Base-by-base conservation (phyloP, 2,113 vertebrate genomes). In the Osmerus eperlanus region DNA sequence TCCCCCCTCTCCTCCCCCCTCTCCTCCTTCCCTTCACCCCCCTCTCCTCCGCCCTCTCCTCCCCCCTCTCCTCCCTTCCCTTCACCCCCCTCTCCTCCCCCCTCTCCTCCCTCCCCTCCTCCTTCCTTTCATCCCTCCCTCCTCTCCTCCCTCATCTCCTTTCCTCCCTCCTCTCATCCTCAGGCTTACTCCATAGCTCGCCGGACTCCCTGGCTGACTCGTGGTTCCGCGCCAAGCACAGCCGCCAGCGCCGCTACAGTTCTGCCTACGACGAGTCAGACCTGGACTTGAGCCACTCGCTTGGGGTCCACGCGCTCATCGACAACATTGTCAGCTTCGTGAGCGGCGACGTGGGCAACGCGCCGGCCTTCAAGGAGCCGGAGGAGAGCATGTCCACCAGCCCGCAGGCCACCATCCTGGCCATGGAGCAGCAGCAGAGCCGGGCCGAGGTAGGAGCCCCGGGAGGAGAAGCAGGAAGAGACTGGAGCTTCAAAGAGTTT, bases 341-440 rank as follows among this genome's bases (percentile, higher is more conserved):
- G 78, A 98, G 95, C 61, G 96, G 96, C 1, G 96, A 98, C 66
- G 92, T 98, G 77, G 96, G 94, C 41, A 94, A 91, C 71, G 89
- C 94, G 0, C 94, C 97, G 0, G 95, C 93, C 67, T 98, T 99
- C 89, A 98, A 96, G 82, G 97, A 98, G 69, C 96, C 96, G 0
- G 97, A 98, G 61, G 97, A 99, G 84, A 94, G 90, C 55, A 96
- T 97, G 95, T 99, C 95, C 71, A 97, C 95, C 63, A 96, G 94
- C 81, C 97, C 97, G 0, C 97, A 99, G 81, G 96, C 95, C 0
- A 95, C 92, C 1, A 70, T 96, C 72, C 88, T 96, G 86, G 96
- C 97, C 61, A 97, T 99, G 96, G 97, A 97, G 71, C 96, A 99
- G 87, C 97, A 99, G 74, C 97, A 98, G 87, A 85, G 92, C 85